Base-by-base conservation (phyloP, 2,888 invertebrate species). In the Lasioglossum figueresi region DNA sequence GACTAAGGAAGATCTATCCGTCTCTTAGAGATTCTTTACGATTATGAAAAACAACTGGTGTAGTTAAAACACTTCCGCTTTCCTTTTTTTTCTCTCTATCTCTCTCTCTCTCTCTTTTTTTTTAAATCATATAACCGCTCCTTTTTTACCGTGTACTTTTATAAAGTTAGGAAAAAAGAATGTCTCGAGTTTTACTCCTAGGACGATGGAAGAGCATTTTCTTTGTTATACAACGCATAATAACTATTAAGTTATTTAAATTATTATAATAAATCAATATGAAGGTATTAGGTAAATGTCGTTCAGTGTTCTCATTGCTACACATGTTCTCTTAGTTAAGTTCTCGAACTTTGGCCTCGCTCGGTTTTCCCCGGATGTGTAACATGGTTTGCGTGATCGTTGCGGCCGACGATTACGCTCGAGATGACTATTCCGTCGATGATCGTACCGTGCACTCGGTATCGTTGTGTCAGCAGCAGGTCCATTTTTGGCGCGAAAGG, bases 401-500 rank as follows among this genome's bases (percentile, higher is more conserved):
- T 63, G n/a, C 8, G 48, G 56, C 1, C 1, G n/a, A 43, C n/a
- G 34, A 48, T 84, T 79, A 40, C 31, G 66, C 34, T 52, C 43
- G 56, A 16, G 34, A 27, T 3, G 74, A 75, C n/a, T 52, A 56
- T 81, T 83, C 27, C 27, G 72, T 56, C 66, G 66, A 76, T 77
- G 81, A 76, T 78, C 37, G n/a, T 45, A 40, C 37, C 27, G 34
- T 45, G 59, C 48, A n/a, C 48, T 34, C 78, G 16, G n/a, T 6
- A 34, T 16, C 43, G n/a, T 63, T 34, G 6, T 40, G 14, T 23
- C 37, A 40, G 34, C 34, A 37, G 10, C 56, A 80, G 74, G 68
- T 68, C 88, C 87, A 80, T 88, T 72, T 88, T 88, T 88, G 85
- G 87, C 71, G 87, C 70, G 88, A 80, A 87, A 88, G 72, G 83